A percentile compares a stretch with the other conserved stretches of the same genome.
These are phyloP conservation scores for Orchesellides sinensis DNA, from an alignment of 2,888 invertebrate species.

Conservation along the genomic window DNA sequence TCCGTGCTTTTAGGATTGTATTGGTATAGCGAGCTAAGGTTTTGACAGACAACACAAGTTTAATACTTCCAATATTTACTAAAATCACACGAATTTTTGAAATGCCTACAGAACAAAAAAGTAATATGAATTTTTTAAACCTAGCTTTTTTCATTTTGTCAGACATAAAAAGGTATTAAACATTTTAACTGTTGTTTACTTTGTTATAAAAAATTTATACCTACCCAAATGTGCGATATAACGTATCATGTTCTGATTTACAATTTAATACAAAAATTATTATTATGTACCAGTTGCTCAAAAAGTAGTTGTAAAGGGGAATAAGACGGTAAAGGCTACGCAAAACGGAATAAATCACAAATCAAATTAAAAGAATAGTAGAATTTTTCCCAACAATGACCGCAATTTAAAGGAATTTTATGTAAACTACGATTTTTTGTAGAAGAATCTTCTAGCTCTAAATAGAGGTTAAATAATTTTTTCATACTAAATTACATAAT, in stretches of 20 bases:
- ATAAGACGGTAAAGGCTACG: neutral
- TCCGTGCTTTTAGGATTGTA: too few species aligned
- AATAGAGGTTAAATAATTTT: too few species aligned
- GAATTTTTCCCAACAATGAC: too few species aligned
- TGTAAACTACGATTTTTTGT: too few species aligned
- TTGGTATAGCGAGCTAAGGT: too few species aligned
- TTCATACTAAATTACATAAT: too few species aligned
- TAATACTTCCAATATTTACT: neutral
- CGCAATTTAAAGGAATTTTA: too few species aligned
- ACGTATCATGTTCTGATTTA: too few species aligned
- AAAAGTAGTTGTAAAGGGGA: neutral
- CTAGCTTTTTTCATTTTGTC: too few species aligned
- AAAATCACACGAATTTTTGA: conserved; percentile 44
- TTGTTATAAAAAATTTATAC: neutral
- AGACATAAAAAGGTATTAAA: too few species aligned
- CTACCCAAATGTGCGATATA: neutral
- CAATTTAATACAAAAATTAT: neutral
- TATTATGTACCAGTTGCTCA: conserved; percentile 11
- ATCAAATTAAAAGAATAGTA: neutral
- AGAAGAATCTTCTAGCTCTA: too few species aligned
- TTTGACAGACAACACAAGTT: neutral
- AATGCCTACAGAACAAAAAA: conserved; percentile 53
- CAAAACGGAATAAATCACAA: neutral
- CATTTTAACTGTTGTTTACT: neutral
- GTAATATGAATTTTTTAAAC: too few species aligned